Percentiles rank a stretch among this genome's conserved stretches.
Conservation (phyloP, 53 echinoderm and acorn worm genomes). For the Actinopyga echinites region DNA sequence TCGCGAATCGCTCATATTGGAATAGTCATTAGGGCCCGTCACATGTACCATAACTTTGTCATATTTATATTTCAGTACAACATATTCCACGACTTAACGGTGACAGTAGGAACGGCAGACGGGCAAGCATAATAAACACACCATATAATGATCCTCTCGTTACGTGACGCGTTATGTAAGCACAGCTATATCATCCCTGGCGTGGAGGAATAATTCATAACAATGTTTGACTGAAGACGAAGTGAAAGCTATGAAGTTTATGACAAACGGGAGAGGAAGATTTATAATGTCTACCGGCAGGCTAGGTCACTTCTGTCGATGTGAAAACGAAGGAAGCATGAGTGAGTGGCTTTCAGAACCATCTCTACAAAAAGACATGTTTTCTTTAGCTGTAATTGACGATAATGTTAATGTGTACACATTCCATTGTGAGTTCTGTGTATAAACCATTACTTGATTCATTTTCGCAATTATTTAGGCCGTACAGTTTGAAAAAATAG, state of each 20-base stretch:
- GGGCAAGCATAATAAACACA: slow-evolving; percentile 26
- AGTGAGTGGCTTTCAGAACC: no score
- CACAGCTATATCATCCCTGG: not conserved
- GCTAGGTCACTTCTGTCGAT: no score
- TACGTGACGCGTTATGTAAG: slow-evolving; percentile 20
- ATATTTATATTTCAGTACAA: slow-evolving; percentile 1
- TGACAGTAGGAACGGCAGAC: slow-evolving; percentile 14
- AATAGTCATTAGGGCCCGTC: no score
- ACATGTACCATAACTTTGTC: not conserved
- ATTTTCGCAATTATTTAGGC: no score
- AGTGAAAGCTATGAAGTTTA: slow-evolving; percentile 3
- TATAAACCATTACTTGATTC: no score
- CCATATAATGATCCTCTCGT: slow-evolving; percentile 20
- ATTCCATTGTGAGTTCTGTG: no score
- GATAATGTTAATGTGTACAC: no score
- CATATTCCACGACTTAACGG: slow-evolving; percentile 7
- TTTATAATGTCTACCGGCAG: no score
- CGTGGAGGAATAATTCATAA: slow-evolving; percentile 12
- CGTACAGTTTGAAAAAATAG: no score
- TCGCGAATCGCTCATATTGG: not conserved
- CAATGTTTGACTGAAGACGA: slow-evolving; percentile 8
- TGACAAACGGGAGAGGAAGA: slow-evolving; percentile 6
- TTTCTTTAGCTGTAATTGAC: no score
- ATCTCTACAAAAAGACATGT: no score
- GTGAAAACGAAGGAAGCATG: no score